phyloP scores from a whole-genome alignment of 2,888 invertebrate species.

The Julus scanicus region DNA sequence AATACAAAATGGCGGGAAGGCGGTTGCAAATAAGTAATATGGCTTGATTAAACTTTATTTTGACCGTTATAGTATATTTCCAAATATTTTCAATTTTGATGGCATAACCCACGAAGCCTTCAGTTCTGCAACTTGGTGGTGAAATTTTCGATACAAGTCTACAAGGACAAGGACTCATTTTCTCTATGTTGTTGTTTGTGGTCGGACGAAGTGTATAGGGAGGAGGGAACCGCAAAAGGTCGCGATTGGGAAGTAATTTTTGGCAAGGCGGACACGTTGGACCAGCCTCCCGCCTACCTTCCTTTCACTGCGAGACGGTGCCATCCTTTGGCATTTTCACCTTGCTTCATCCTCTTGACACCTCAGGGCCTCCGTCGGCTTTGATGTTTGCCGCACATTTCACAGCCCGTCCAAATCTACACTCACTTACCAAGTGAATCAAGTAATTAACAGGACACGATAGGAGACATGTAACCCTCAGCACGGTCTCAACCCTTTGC shows the following conservation, averaged over 20 bases:
- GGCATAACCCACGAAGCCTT: too few relatives aligned
- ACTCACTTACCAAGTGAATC: conserved; percentile 40
- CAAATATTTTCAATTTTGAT: not conserved
- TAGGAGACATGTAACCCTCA: not conserved
- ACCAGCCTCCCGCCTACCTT: not conserved
- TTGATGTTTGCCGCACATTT: conserved; percentile 6
- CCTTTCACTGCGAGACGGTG: too few relatives aligned
- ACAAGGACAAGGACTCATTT: not conserved
- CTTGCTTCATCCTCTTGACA: not conserved
- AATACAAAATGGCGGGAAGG: too few relatives aligned
- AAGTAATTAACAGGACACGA: conserved; percentile 36
- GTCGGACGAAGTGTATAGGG: not conserved
- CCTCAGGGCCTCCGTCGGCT: not conserved
- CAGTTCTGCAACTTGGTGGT: not conserved
- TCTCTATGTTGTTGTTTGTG: not conserved
- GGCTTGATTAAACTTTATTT: too few relatives aligned
- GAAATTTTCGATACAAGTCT: not conserved
- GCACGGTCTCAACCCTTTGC: not conserved
- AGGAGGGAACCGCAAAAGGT: not conserved
- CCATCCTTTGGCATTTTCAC: not conserved
- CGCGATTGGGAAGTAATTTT: not conserved
- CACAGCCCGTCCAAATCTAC: conserved; percentile 36
- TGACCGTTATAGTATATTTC: not conserved
- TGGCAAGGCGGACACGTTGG: not conserved
- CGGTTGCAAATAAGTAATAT: too few relatives aligned